Conservation (phyloP, 2,888 invertebrate genomes). For the Drosophila prostipennis region DNA sequence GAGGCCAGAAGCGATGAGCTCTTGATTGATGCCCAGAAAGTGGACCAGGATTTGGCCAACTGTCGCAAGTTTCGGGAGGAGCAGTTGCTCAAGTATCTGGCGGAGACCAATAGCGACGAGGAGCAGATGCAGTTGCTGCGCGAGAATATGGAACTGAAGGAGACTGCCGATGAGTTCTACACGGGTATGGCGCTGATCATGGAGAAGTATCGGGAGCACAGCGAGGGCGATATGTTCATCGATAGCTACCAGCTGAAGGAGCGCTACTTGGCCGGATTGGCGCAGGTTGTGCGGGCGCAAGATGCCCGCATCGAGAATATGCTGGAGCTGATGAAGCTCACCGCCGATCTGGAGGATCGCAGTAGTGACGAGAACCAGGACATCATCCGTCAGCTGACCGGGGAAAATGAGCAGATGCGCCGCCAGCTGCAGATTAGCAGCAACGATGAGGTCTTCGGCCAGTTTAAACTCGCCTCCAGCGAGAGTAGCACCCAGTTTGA, state of each 20-base stretch:
- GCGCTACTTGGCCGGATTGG: constrained; percentile 38
- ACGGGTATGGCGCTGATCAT: constrained; percentile 45
- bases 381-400: constrained; percentile 42
- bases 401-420: constrained; percentile 59
- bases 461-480: not conserved
- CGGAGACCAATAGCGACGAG: constrained; percentile 40
- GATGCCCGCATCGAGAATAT: constrained; percentile 57
- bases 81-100: constrained; percentile 53
- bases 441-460: not conserved
- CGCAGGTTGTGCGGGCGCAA: constrained; percentile 35
- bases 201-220: constrained; percentile 50
- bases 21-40: constrained; percentile 38
- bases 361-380: constrained; percentile 42
- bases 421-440: constrained; percentile 54
- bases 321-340: constrained; percentile 47
- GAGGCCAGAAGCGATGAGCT: constrained; percentile 33
- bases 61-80: constrained; percentile 46
- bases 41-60: constrained; percentile 39
- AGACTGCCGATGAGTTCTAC: constrained; percentile 46
- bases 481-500: constrained; percentile 54
- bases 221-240: constrained; percentile 19
- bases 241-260: constrained; percentile 39
- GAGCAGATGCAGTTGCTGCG: constrained; percentile 43
- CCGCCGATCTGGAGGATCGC: constrained; percentile 34
- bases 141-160: constrained; percentile 56